A percentile compares a stretch with the other conserved stretches of the same genome.
These are phyloP conservation scores for Diachasmimorpha longicaudata DNA, from an alignment of 1,140 invertebrate species.

Conservation along the genomic window DNA sequence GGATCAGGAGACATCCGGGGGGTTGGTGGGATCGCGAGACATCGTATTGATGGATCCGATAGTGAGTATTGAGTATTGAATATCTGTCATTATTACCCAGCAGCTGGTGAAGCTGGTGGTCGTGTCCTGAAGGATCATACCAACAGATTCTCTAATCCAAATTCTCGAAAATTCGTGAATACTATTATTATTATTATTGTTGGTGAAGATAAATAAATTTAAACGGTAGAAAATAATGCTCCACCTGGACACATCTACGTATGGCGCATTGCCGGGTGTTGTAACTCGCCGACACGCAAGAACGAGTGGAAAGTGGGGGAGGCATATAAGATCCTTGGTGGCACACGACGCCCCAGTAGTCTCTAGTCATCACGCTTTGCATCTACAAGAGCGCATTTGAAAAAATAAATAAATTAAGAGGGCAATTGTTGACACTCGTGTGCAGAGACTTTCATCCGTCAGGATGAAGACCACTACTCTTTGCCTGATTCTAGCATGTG, in stretches of 20 bases:
- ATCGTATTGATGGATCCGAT: constrained; percentile 69
- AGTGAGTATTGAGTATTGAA: too few species aligned
- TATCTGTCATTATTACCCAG: too few species aligned
- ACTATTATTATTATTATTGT: too few species aligned
- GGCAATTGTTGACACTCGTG: constrained; percentile 10
- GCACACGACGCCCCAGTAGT: constrained; percentile 53
- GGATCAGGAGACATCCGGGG: constrained; percentile 74
- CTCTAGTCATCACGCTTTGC: constrained; percentile 55
- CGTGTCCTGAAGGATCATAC: too few species aligned
- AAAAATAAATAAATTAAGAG: neutral
- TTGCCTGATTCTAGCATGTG: constrained; percentile 48
- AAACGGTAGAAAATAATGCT: neutral
- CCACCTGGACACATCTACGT: neutral
- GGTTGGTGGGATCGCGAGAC: constrained; percentile 83
- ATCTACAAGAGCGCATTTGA: constrained; percentile 17
- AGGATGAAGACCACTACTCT: constrained; percentile 52
- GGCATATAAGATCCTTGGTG: constrained; percentile 58
- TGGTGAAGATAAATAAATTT: too few species aligned
- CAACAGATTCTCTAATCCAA: too few species aligned
- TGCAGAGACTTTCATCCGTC: constrained; percentile 24
- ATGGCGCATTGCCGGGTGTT: constrained; percentile 45
- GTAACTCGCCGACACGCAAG: constrained; percentile 40
- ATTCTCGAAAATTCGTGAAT: too few species aligned
- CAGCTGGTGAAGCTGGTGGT: too few species aligned
- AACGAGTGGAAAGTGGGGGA: constrained; percentile 49